A percentile compares a stretch with the other conserved stretches of the same genome.
phyloP scores from a whole-genome alignment of 2,797 vertebrate species.

The Onychomys arenicola region DNA sequence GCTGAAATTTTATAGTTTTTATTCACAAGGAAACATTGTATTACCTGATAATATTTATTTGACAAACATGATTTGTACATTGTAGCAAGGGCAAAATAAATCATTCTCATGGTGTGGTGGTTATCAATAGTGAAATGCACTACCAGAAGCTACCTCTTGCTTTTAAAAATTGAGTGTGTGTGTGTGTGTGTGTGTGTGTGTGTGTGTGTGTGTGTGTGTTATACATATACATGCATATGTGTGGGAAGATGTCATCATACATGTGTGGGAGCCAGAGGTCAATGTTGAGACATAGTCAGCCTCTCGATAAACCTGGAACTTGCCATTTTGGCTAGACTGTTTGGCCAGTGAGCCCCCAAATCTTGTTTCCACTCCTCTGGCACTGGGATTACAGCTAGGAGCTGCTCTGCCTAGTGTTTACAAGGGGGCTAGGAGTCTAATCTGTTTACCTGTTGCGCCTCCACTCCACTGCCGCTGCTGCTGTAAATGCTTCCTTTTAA shows the following conservation, averaged over 20 bases:
- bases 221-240: background rate
- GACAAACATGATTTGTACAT: conserved; percentile 66
- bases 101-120: conserved; percentile 19
- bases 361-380: too few relatives aligned
- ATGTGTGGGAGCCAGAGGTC: background rate
- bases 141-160: conserved; percentile 41
- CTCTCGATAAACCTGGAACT: background rate
- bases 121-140: conserved; percentile 75
- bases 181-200: too few relatives aligned
- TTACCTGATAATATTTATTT: conserved; percentile 74
- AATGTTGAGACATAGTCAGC: background rate
- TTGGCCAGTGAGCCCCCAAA: background rate
- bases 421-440: background rate
- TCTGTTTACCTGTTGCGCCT: background rate
- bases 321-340: background rate
- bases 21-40: conserved; percentile 55
- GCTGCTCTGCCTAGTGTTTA: too few relatives aligned
- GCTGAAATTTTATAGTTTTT: conserved; percentile 31
- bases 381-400: too few relatives aligned
- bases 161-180: background rate
- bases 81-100: conserved; percentile 70
- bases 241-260: background rate
- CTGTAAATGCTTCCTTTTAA: background rate
- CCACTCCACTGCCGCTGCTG: rapidly evolving
- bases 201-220: background rate